phyloP scores from a whole-genome alignment of 2,113 vertebrate species.

The Takifugu bimaculatus region DNA sequence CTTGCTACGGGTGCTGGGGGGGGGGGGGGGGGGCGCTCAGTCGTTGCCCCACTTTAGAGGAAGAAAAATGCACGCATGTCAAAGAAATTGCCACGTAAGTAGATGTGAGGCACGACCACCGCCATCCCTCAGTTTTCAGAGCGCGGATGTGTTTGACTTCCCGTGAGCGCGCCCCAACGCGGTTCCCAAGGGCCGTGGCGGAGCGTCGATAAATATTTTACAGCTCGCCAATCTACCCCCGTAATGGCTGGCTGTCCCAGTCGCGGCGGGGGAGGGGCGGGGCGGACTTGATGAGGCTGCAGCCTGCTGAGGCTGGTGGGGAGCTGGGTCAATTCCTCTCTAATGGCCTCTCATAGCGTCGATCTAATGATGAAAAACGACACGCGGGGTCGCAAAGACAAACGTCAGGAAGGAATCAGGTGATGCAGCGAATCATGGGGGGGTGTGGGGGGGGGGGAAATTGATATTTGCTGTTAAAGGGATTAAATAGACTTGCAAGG shows the following conservation, averaged over 20 bases:
- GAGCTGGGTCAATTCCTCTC: conserved; percentile 61
- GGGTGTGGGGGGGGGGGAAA: too few species aligned
- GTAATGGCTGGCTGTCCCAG: conserved; percentile 3
- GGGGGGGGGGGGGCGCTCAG: too few species aligned
- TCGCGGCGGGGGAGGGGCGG: conserved; percentile 23
- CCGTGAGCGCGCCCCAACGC: conserved; percentile 20
- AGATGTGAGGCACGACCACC: too few species aligned
- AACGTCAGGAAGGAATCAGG: conserved; percentile 39
- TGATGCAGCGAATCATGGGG: conserved; percentile 21
- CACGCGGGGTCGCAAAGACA: conserved; percentile 11
- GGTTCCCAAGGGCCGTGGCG: conserved; percentile 28
- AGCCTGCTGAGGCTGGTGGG: conserved; percentile 54
- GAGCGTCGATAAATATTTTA: conserved; percentile 59
- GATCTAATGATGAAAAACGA: conserved; percentile 57
- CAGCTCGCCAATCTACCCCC: conserved; percentile 17
- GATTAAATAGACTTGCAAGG: too few species aligned
- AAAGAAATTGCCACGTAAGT: too few species aligned
- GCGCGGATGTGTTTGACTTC: conserved; percentile 30
- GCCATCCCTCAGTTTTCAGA: too few species aligned
- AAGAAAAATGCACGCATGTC: too few species aligned
- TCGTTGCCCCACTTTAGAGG: too few species aligned
- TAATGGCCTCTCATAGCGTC: conserved; percentile 53
- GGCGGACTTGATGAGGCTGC: conserved; percentile 33
- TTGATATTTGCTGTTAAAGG: too few species aligned
- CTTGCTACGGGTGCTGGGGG: background rate